Evolutionary conservation across 2,888 invertebrate genomes (phyloP), one percentile per base, ranked within the genome.

Genomic region (Drosophila cognata): DNA sequence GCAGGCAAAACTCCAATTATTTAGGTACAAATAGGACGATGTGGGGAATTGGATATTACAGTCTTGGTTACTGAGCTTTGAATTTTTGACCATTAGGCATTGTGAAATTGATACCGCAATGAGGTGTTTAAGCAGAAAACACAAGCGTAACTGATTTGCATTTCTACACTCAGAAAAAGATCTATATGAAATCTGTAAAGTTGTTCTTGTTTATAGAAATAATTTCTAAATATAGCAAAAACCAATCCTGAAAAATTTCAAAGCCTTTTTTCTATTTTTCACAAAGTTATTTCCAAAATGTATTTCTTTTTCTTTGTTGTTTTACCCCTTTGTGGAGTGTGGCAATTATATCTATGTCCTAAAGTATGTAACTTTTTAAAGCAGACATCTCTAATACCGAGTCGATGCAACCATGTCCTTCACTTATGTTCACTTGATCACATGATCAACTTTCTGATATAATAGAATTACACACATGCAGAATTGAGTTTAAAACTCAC

Each of bases 1-100:
- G 25, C 71, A 68, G 58, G n/a, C 31, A 31, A 36, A 16, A 13
- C 33, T 43, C 35, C 43, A 71, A 71, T 71, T 71, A 71, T 71
- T 71, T 21, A 21, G 21, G 21, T 21, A 21, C 21, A 21, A 21
- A 21, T 21, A 21, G 41, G 7, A 36, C 36, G 36, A 16, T 36
- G 16, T 18, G 18, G 2, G 4, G 13, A 1, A 65, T 43, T 43
- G 13, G 55, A 18, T 25, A 8, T 25, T 16, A 46, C 16, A 16
- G 21, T 8, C 5, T 16, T 52, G 21, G 36, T 13, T 28, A 28
- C 28, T 38, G 38, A 46, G 43, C 8, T 36, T 36, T 31, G 36
- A 13, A 53, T 18, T 67, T 53, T 25, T 3, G 25, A 8, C 36
- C 2, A 31, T 11, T 35, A 25, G 2, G n/a, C 52, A 56, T 38